phyloP scores from a whole-genome alignment of 2,797 vertebrate genomes.

The Acanthis flammea region DNA sequence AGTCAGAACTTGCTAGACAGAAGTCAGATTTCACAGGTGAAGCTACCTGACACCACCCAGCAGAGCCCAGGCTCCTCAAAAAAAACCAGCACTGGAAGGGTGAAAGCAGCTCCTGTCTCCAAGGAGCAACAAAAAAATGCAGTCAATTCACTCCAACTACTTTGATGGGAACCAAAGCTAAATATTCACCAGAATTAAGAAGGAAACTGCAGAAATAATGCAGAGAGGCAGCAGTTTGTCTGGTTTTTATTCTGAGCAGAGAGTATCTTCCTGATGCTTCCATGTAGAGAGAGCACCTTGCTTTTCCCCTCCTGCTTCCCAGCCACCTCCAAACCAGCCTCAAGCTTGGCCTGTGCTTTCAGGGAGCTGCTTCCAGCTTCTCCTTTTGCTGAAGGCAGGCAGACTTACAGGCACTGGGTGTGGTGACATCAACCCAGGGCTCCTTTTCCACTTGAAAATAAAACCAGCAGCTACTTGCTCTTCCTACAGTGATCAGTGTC shows the following conservation, averaged over 20 bases:
- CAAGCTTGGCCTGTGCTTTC: not conserved
- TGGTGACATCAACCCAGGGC: rapidly evolving
- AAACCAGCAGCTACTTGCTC: not conserved
- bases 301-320: not conserved
- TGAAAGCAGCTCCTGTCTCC: not conserved
- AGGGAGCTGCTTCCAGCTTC: not conserved
- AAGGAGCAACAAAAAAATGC: not conserved
- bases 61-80: not conserved
- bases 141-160: not conserved
- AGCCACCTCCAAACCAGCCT: not conserved
- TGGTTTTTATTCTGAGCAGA: not conserved
- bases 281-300: rapidly evolving
- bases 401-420: not conserved
- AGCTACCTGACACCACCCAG: not conserved
- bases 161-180: not conserved
- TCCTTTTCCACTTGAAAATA: not conserved
- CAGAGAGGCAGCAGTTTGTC: not conserved
- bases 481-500: rapidly evolving
- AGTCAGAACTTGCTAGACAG: not conserved
- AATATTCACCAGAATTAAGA: not conserved
- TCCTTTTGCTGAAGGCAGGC: not conserved
- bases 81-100: not conserved
- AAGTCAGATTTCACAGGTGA: not conserved
- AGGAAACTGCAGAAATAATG: not conserved
- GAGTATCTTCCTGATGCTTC: not conserved